Base-by-base conservation (phyloP, 2,888 invertebrate species). In the Alloplasta piceator region DNA sequence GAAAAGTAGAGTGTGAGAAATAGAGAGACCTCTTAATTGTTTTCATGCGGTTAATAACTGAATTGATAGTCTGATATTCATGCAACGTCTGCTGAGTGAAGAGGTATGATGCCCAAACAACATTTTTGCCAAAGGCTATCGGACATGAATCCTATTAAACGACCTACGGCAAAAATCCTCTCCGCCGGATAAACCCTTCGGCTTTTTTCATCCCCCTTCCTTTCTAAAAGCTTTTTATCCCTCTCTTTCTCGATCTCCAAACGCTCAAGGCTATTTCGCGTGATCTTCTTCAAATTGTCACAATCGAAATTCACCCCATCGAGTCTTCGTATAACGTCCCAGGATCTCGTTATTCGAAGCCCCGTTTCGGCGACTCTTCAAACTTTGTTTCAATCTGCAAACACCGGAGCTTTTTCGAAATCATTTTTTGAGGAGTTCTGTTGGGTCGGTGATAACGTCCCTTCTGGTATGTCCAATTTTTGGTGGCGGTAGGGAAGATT, bases 91-190 rank as follows among this genome's bases (percentile, higher is more conserved):
- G 79, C 83, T 76, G 77, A 83, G 80, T 81, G 74, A 50, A 14
- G 61, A 72, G 68, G 48, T 61, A 61, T 61, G 41, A n/a, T 50
- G 14, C 12, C 61, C 48, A 39, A 41, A 66, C 50, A 38, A 64
- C 61, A 55, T 72, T 67, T 48, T 55, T 48, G 58, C 61, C 79
- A 73, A 68, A 78, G 70, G 74, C 78, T 77, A 80, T 83, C 80
- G 72, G 75, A 83, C 76, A 83, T 81, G 79, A 81, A 83, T 83
- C 76, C 79, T 76, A 80, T 80, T 83, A 79, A 83, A 81, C 79
- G 77, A 81, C 73, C 83, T 74, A 74, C 64, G 68, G 78, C 48
- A 64, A 63, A 74, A 58, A 79, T 48, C 68, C 41, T 64, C 56
- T n/a, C n/a, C 56, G 56, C 50, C 58, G 14, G 56, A 63, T 68